These are phyloP conservation scores for Porites evermanni DNA, from an alignment of 92 coral and sea anemone species.

Conservation along the genomic window DNA sequence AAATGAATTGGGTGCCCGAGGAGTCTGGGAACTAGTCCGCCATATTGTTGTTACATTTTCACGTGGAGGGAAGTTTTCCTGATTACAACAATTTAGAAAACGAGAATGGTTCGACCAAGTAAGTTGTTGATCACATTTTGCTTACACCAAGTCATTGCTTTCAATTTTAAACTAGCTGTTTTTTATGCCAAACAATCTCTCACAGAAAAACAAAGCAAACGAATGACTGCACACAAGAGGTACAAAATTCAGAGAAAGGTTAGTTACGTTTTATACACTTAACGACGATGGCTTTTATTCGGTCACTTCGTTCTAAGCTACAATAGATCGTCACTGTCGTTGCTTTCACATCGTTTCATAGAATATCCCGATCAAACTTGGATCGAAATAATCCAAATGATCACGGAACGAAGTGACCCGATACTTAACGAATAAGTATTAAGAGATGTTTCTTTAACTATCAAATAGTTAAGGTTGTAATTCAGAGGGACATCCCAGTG, in stretches of 20 bases:
- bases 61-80: constrained; percentile 7
- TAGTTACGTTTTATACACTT: not conserved
- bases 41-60: constrained; percentile 21
- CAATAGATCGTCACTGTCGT: no score
- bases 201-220: constrained; percentile 96
- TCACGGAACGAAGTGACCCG: no score
- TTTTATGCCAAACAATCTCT: not conserved
- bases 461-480: no score
- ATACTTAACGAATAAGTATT: no score
- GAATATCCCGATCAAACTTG: no score
- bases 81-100: not conserved
- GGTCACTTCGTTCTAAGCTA: no score
- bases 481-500: no score
- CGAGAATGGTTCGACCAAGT: constrained; percentile 93
- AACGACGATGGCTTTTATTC: not conserved
- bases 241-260: constrained; percentile 92
- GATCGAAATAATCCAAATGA: no score
- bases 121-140: constrained; percentile 46
- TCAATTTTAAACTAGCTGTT: no score
- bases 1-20: not conserved
- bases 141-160: not conserved
- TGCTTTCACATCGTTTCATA: no score
- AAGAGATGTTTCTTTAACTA: no score
- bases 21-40: constrained; percentile 24
- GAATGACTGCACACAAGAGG: constrained; percentile 81